phyloP scores from a whole-genome alignment of 2,113 vertebrate genomes.

The Podarcis cretensis region DNA sequence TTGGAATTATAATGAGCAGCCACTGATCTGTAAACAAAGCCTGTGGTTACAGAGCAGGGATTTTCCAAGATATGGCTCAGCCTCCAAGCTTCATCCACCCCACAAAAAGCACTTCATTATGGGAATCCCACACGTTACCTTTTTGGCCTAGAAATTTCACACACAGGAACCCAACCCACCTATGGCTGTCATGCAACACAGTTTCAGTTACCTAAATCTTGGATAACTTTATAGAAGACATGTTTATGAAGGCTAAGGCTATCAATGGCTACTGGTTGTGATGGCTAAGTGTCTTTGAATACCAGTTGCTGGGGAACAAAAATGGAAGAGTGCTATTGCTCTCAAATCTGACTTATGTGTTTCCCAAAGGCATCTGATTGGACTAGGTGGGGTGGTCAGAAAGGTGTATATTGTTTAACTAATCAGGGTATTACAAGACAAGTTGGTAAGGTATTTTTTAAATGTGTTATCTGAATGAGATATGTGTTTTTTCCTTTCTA shows the following conservation, averaged over 20 bases:
- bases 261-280: not conserved
- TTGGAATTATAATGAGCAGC: not conserved
- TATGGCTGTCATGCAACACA: not conserved
- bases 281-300: not conserved
- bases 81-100: not conserved
- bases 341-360: not conserved
- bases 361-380: not conserved
- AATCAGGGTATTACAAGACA: not conserved
- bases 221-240: not conserved
- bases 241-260: not conserved
- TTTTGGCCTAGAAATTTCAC: not conserved
- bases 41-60: not conserved
- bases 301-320: not conserved
- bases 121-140: not conserved
- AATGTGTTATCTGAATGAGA: constrained; percentile 34
- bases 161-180: not conserved
- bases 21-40: not conserved
- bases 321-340: not conserved
- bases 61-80: not conserved
- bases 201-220: not conserved
- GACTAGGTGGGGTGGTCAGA: not conserved
- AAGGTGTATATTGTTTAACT: not conserved
- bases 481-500: constrained; percentile 30
- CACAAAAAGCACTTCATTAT: not conserved
- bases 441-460: constrained; percentile 26